A percentile compares a stretch with the other conserved stretches of the same genome.
Conservation (phyloP, 37 sponge, comb jelly and placozoan species). For the Oopsacas minuta region DNA sequence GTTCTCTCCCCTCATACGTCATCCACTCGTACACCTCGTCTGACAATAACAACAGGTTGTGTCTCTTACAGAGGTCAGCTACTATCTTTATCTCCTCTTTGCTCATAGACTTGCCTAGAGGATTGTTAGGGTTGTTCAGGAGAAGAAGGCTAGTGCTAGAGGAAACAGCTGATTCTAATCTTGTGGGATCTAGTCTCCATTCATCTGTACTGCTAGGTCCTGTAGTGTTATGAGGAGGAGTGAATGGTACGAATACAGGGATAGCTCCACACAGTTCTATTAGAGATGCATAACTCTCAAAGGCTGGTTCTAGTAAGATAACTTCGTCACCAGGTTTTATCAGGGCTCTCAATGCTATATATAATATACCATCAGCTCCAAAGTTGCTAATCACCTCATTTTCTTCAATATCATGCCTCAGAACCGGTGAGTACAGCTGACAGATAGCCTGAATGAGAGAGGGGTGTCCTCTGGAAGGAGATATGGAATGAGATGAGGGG, state of each 20-base stretch:
- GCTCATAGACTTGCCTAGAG: not conserved
- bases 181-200: not conserved
- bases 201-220: not conserved
- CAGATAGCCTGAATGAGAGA: not conserved
- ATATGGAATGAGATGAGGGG: not conserved
- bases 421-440: not conserved
- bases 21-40: slow-evolving; percentile 99
- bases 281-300: not conserved
- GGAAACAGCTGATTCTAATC: not conserved
- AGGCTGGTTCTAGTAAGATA: not conserved
- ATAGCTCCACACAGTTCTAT: not conserved
- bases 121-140: slow-evolving; percentile 14
- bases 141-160: not conserved
- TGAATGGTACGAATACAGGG: not conserved
- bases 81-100: slow-evolving; percentile 69
- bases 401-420: not conserved
- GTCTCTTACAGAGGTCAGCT: slow-evolving; percentile 72
- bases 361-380: not conserved
- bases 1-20: slow-evolving; percentile 52
- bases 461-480: not conserved
- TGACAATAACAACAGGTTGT: slow-evolving; percentile 77
- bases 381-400: not conserved
- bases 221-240: not conserved
- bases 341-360: not conserved
- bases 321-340: not conserved